Percentiles rank a stretch among this genome's conserved stretches.
Conservation (phyloP, 1,140 invertebrate genomes). For the Solenopsis invicta region DNA sequence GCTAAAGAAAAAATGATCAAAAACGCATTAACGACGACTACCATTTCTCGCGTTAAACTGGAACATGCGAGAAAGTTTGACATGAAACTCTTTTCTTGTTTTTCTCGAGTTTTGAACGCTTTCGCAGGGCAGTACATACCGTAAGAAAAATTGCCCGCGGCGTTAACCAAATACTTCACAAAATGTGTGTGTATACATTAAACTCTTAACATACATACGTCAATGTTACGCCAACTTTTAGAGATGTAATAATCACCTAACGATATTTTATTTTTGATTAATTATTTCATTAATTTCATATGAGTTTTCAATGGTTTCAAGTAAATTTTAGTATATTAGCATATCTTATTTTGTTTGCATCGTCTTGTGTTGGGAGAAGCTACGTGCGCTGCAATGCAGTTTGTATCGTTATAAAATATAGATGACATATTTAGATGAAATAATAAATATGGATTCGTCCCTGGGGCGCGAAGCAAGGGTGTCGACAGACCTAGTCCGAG, state of each 20-base stretch:
- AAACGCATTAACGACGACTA: conserved; percentile 72
- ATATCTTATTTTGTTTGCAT: neutral
- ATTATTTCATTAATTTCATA: conserved; percentile 6
- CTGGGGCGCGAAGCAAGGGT: conserved; percentile 63
- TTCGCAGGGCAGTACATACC: conserved; percentile 68
- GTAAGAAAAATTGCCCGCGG: conserved; percentile 23
- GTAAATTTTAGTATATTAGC: neutral
- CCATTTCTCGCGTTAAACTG: conserved; percentile 71
- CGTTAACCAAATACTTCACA: conserved; percentile 5
- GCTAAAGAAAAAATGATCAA: conserved; percentile 71
- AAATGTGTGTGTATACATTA: conserved; percentile 1
- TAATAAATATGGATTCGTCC: conserved; percentile 70
- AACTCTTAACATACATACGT: neutral
- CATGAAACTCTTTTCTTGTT: conserved; percentile 71
- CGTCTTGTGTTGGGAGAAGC: neutral
- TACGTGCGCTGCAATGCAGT: neutral
- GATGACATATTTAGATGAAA: conserved; percentile 42
- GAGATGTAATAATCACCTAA: neutral
- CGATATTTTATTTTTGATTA: neutral
- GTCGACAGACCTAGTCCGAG: conserved; percentile 67
- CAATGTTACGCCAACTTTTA: conserved; percentile 1
- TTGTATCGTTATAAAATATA: conserved; percentile 5
- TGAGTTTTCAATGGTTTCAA: neutral
- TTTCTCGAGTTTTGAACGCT: conserved; percentile 62
- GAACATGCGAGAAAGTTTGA: conserved; percentile 74